Base-by-base conservation (phyloP, 2,888 invertebrate genomes). In the Mesopsocus fuscifrons region DNA sequence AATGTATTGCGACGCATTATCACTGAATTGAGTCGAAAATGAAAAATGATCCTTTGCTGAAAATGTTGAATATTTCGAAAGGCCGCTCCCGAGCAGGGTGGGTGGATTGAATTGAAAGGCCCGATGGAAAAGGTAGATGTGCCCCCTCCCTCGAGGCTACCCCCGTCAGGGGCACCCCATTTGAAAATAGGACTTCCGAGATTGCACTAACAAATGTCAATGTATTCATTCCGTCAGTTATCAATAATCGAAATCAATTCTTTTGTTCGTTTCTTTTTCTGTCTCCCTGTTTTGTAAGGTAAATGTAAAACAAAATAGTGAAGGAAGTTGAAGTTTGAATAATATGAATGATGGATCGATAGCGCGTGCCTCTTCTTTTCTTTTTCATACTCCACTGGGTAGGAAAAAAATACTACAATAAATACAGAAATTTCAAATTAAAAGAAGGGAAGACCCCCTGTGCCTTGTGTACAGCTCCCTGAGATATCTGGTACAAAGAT, bases 21-120 rank as follows among this genome's bases (percentile, higher is more conserved):
- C 33, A 33, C 33, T 33, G 33, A 33, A 33, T 33, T 33, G 33
- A 33, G 16, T 33, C 33, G 33, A 33, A 33, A 33, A 33, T 33
- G 33, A 33, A 33, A 33, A 33, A 33, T 33, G 33, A 33, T 33
- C n/a, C n/a, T n/a, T n/a, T n/a, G n/a, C n/a, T n/a, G n/a, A n/a
- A n/a, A n/a, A n/a, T n/a, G n/a, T n/a, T n/a, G n/a, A n/a, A n/a
- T n/a, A n/a, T n/a, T n/a, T n/a, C n/a, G n/a, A n/a, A n/a, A n/a
- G n/a, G n/a, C n/a, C n/a, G n/a, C n/a, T n/a, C n/a, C n/a, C n/a
- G n/a, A n/a, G n/a, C n/a, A n/a, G n/a, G n/a, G n/a, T n/a, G n/a
- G n/a, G n/a, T n/a, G n/a, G n/a, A n/a, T n/a, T n/a, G n/a, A n/a
- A n/a, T n/a, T n/a, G n/a, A n/a, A n/a, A n/a, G n/a, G n/a, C n/a